Percentiles rank a stretch among this genome's conserved stretches.
These are phyloP conservation scores for Laterallus jamaicensis DNA, from an alignment of 2,113 vertebrate species.

Conservation along the genomic window DNA sequence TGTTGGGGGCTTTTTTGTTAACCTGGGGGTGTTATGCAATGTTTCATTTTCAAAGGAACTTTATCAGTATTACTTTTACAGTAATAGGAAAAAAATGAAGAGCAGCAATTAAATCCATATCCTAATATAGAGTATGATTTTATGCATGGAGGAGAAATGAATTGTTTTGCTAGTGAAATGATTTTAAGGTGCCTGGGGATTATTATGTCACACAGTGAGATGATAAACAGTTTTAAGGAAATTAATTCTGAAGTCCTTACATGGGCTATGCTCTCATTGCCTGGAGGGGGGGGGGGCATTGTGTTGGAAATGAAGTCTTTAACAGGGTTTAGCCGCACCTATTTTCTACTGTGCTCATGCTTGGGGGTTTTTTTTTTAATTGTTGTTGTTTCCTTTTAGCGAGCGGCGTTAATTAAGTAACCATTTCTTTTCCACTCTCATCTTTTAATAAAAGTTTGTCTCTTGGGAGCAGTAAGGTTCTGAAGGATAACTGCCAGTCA, in stretches of 20 bases:
- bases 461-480: slow-evolving; percentile 39
- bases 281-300: not conserved
- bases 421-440: slow-evolving; percentile 35
- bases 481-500: slow-evolving; percentile 54
- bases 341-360: not conserved
- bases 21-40: not conserved
- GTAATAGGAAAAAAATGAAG: not conserved
- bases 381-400: slow-evolving; percentile 23
- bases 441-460: slow-evolving; percentile 33
- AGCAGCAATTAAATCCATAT: not conserved
- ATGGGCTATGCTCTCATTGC: not conserved
- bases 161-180: slow-evolving; percentile 41
- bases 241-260: slow-evolving; percentile 32
- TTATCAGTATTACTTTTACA: not conserved
- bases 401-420: slow-evolving; percentile 26
- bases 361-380: not conserved
- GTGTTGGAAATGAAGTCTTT: slow-evolving; percentile 10
- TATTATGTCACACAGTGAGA: not conserved
- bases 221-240: slow-evolving; percentile 53
- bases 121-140: slow-evolving; percentile 22
- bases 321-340: not conserved
- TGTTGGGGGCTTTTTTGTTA: not conserved
- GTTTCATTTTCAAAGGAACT: not conserved
- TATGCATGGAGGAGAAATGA: slow-evolving; percentile 27
- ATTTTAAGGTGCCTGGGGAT: slow-evolving; percentile 35